Evolutionary conservation across 2,797 vertebrate species (phyloP), one percentile per base, ranked within the genome.

Genomic region (Coreius guichenoti): DNA sequence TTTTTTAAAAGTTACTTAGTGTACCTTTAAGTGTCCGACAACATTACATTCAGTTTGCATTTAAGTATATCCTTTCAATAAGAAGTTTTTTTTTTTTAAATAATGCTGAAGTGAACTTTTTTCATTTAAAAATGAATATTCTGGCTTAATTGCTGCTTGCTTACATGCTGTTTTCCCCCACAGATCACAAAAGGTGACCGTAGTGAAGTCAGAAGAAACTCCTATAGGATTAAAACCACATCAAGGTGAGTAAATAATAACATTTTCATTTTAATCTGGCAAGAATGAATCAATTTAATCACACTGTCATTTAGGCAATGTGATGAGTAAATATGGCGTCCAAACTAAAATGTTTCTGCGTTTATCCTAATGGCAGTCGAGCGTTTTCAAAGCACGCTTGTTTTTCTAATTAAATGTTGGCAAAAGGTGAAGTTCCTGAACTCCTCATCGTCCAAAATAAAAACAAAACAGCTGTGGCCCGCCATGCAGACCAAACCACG

Each of bases 381-480:
- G 61, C 90, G 90, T 90, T 93, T 88, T 93, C 75, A 90, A 91
- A 92, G 91, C 87, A 84, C 58, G 31, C 80, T 85, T 90, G 89
- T 92, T 92, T 94, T 94, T 92, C 88, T 87, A 93, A 92, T 93
- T 88, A 92, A 91, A 89, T 80, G 77, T 79, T 90, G 90, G 90
- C 87, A 61, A 84, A 83, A 90, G 90, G 90, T 93, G 84, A 89
- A 87, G 70, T 85, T 68, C 65, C 74, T 90, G 91, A 94, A 93
- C 91, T 92, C 86, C 88, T 81, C 61, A 81, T 89, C 86, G 88
- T 89, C 86, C 88, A 90, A 92, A 93, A 89, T 90, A 92, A 90
- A 90, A 92, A 90, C 88, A 87, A 87, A 83, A 78, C 72, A 88
- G 88, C 80, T 61, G 61, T 31, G 72, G n/a, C 73, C 74, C 87